Percentiles rank a stretch among this genome's conserved stretches.
Conservation (phyloP, 2,113 vertebrate genomes). For the Hydrochoerus hydrochaeris region DNA sequence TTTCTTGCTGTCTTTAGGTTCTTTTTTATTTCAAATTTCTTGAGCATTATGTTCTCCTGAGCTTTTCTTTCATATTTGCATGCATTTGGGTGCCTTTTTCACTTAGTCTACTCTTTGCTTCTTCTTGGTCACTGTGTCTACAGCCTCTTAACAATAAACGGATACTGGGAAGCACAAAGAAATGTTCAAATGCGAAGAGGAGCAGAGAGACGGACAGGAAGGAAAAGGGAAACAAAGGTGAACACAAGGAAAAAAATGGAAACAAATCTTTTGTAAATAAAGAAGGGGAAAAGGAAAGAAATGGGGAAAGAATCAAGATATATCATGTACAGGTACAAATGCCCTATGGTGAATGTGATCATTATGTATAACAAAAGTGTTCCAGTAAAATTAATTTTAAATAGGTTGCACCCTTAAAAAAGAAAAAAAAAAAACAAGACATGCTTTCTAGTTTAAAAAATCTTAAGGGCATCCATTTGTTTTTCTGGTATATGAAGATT, state of each 20-base stretch:
- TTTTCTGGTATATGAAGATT: constrained; percentile 3
- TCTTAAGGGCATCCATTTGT: constrained; percentile 12
- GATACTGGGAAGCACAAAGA: neutral
- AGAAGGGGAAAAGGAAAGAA: too few relatives aligned
- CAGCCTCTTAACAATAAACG: neutral
- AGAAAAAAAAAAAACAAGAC: neutral
- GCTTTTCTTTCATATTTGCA: neutral
- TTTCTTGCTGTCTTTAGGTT: neutral
- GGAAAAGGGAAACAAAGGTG: too few relatives aligned
- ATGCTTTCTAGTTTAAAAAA: neutral
- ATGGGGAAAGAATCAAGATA: neutral
- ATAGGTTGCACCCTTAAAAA: neutral
- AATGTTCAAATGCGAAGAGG: neutral
- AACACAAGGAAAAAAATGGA: too few relatives aligned
- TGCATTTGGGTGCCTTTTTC: constrained; percentile 1
- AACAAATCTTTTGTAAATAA: too few relatives aligned
- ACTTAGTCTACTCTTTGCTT: neutral
- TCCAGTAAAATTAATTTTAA: neutral
- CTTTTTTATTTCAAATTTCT: neutral
- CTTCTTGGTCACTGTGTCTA: neutral
- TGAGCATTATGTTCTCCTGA: neutral
- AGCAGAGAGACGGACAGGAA: neutral
- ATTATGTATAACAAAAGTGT: neutral
- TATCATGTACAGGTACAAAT: neutral
- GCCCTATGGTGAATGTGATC: neutral